Conservation (phyloP, 1,140 invertebrate species). For the Helicoverpa armigera region DNA sequence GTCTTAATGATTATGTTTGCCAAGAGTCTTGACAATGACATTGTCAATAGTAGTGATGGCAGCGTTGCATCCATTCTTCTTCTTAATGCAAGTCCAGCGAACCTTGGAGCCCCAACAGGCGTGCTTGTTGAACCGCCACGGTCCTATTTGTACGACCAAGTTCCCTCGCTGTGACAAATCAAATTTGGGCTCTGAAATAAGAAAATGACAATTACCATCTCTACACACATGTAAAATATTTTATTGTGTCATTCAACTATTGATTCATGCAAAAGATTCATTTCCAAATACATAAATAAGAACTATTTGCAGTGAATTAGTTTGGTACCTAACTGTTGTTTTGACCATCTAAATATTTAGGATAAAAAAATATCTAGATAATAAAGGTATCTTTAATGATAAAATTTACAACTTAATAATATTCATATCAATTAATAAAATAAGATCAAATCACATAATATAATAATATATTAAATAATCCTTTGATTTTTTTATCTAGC, state of each 20-base stretch:
- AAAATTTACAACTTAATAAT: neutral
- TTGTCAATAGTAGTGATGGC: constrained; percentile 80
- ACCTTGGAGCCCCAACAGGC: constrained; percentile 79
- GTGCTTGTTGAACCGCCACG: constrained; percentile 80
- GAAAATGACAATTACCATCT: neutral
- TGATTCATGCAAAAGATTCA: neutral
- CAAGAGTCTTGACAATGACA: constrained; percentile 78
- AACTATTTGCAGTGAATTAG: neutral
- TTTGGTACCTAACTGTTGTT: neutral
- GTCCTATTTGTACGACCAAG: constrained; percentile 78
- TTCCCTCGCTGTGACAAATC: constrained; percentile 80
- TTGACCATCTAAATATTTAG: neutral
- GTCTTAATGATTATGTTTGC: constrained; percentile 76
- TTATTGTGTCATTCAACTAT: neutral
- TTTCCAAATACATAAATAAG: too few relatives aligned
- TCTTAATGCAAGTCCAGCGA: constrained; percentile 81
- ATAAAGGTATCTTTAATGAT: neutral
- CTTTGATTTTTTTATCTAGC: constrained; percentile 25
- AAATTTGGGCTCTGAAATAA: constrained; percentile 78
- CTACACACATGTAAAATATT: neutral
- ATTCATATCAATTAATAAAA: neutral
- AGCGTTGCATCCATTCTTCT: constrained; percentile 77
- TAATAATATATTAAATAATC: neutral
- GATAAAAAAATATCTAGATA: neutral
- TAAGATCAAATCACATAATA: constrained; percentile 1